Conservation (phyloP, 2,797 vertebrate species). For the Australoheros facetus region DNA sequence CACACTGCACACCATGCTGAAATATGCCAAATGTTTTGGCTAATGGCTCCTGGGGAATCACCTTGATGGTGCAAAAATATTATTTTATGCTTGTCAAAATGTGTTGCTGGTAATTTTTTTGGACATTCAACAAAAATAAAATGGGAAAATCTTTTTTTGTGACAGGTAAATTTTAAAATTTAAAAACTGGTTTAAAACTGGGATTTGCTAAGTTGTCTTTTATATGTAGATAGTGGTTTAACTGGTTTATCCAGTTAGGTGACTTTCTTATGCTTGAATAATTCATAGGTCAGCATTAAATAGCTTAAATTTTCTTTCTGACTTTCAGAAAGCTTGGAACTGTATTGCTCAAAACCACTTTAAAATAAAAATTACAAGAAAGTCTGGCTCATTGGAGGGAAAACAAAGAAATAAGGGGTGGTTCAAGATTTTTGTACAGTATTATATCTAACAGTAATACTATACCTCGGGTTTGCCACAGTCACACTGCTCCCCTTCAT, state of each 20-base stretch:
- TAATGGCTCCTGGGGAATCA: neutral
- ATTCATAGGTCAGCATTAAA: no score
- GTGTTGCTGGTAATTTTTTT: neutral
- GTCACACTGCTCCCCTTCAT: conserved; percentile 87
- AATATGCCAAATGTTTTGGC: neutral
- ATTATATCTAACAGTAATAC: neutral
- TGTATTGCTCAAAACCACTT: neutral
- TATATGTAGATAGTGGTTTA: no score
- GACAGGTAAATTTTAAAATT: no score
- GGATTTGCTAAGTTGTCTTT: no score
- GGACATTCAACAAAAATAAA: neutral
- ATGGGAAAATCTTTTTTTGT: neutral
- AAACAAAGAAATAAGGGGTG: neutral
- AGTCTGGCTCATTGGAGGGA: neutral
- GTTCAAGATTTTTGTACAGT: neutral
- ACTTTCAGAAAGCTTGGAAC: neutral
- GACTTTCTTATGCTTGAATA: no score
- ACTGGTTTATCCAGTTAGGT: no score
- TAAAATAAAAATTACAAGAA: neutral
- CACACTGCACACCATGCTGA: neutral
- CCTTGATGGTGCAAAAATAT: neutral
- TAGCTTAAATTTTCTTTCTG: no score
- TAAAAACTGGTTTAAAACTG: no score
- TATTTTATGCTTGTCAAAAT: neutral
- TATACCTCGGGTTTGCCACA: conserved; percentile 86